Evolutionary conservation across 2,113 vertebrate genomes (phyloP), one percentile per base, ranked within the genome.

Genomic region (Catharus fuscescens): DNA sequence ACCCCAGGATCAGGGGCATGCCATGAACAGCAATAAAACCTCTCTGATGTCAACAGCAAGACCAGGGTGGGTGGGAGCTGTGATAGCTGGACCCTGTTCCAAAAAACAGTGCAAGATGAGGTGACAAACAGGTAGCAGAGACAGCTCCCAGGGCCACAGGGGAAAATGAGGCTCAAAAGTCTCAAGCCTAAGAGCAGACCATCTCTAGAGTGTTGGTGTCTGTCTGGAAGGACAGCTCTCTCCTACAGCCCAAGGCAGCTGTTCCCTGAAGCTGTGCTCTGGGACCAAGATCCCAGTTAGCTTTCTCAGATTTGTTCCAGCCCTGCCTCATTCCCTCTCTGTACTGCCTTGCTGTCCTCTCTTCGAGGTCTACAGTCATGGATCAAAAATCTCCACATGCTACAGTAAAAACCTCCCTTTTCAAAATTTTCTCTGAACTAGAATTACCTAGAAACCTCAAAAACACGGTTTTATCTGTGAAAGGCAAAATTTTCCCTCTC

Each of bases 121-220:
- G 34, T 14, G 25, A 32, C 26, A 42, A 64, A 9, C 14, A 8
- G 12, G 26, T 6, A 38, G 19, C 25, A 66, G 57, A 67, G 44
- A 48, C 2, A 50, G 42, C 36, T 48, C 20, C 18, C 50, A 65
- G 53, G 44, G 42, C 26, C 70, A 47, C 34, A 59, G 48, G 12
- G 29, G 24, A 11, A 76, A 61, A 61, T 5, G 26, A 69, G 25
- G 29, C 25, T 76, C 62, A 5, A 3, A 32, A 54, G 34, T 34
- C 65, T 78, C 52, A 54, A 62, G 20, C 12, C 38, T 24, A n/a
- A 40, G 21, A 66, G 10, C n/a, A 92, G 52, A 76, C 1, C 32
- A n/a, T 5, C 21, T 61, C 9, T 4, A 24, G 8, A 5, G 3
- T 9, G 4, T 1, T 32, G 44, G 16, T 10, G 7, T 53, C 25